A percentile compares a stretch with the other conserved stretches of the same genome.
These are phyloP conservation scores for Flabesymbios commensalis DNA, from an alignment of 2,888 invertebrate species.

Conservation along the genomic window DNA sequence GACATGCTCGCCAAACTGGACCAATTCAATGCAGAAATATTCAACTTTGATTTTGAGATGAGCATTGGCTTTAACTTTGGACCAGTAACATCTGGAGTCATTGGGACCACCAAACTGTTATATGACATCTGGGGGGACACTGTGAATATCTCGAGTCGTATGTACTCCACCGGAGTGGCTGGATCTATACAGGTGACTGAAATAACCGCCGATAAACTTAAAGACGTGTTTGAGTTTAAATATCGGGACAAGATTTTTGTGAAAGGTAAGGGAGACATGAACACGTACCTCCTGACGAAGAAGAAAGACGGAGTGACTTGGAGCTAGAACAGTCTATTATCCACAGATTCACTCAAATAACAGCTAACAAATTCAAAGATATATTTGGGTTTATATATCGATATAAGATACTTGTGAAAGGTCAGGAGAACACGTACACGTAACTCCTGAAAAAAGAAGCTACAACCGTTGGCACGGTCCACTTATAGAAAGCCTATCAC, in stretches of 20 bases:
- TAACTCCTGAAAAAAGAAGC: no score
- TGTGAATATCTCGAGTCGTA: slow-evolving; percentile 93
- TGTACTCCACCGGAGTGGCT: slow-evolving; percentile 94
- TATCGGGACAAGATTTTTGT: slow-evolving; percentile 92
- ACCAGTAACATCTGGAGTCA: slow-evolving; percentile 93
- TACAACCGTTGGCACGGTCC: no score
- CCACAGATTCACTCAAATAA: no score
- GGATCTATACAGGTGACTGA: slow-evolving; percentile 66
- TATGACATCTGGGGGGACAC: slow-evolving; percentile 99
- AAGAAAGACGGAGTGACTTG: slow-evolving; percentile 16
- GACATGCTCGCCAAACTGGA: slow-evolving; percentile 75
- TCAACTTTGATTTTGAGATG: slow-evolving; percentile 61
- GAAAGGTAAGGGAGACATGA: slow-evolving; percentile 95
- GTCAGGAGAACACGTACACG: no score
- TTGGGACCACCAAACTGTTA: slow-evolving; percentile 92
- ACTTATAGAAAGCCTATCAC: no score
- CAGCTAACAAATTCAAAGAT: no score
- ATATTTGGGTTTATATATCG: no score
- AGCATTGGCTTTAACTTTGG: slow-evolving; percentile 88
- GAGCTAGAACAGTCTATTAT: not conserved
- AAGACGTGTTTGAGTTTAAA: slow-evolving; percentile 81
- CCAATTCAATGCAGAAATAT: slow-evolving; percentile 59
- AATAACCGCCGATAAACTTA: slow-evolving; percentile 66
- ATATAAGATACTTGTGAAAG: no score
- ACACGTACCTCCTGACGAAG: slow-evolving; percentile 73